Evolutionary conservation across 2,113 vertebrate genomes (phyloP), one percentile per base, ranked within the genome.

Genomic region (Myiopsitta monachus): DNA sequence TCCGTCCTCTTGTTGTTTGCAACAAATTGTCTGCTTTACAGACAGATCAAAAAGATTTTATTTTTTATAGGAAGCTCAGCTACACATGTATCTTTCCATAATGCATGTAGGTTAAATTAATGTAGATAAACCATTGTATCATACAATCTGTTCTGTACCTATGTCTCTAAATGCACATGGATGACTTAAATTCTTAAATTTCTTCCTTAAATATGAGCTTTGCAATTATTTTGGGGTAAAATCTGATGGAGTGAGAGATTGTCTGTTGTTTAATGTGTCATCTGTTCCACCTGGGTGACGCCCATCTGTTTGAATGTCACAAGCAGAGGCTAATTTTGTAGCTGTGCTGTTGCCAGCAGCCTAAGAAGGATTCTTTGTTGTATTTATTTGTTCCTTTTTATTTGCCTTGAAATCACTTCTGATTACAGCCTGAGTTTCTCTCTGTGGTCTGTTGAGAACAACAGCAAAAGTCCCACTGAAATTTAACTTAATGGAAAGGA

Each of bases 221-320:
- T 90, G 70, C 68, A 44, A 63, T 90, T 94, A 22, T 76, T 93
- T 66, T 55, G 72, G 90, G 70, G 75, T 94, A 66, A 76, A 63
- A 57, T 61, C 26, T 18, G 82, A 73, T 52, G 54, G 90, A 89
- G 63, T 66, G 63, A 95, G 94, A 95, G 67, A 62, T 66, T 91
- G 94, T 38, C 85, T 94, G 90, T 67, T 96, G 66, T 93, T 88
- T 52, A 28, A 49, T 93, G 92, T 93, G 92, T 95, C 94, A 97
- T 92, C 79, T 83, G 4, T 96, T 96, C 95, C 92, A 95, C 94
- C 94, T 95, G 67, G 92, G 94, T 95, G 90, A 90, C 92, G 27
- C 92, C 88, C 94, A 83, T 94, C 39, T 95, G 43, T 64, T 89
- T 36, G 82, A 87, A 69, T 5, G 27, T 75, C 85, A 86, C 39